Base-by-base conservation (phyloP, 2,888 invertebrate genomes). In the Melanargia galathea region DNA sequence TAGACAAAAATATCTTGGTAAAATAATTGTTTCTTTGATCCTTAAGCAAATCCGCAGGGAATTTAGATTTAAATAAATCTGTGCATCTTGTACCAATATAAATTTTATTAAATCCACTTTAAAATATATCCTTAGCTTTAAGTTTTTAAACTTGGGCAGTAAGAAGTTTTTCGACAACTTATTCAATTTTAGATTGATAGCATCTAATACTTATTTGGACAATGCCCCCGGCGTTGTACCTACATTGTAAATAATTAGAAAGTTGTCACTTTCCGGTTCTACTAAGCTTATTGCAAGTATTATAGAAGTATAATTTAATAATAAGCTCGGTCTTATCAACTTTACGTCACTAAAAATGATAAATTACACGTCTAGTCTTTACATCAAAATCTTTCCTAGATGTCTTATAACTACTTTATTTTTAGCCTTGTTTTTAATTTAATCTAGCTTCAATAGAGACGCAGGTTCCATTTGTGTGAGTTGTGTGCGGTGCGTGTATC, bases 201-300 rank as follows among this genome's bases (percentile, higher is more conserved):
- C n/a, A n/a, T n/a, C n/a, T n/a, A n/a, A n/a, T n/a, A n/a, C 33
- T 5, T 52, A 20, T 35, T 52, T 52, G 13, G 18, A 33, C 33
- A 52, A 20, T 33, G 33, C 52, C 52, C 30, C 20, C 20, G 33
- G 51, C 33, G 11, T 11, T 13, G 33, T 11, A 30, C 3, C 11
- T 49, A n/a, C n/a, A 6, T 20, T 45, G 18, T 24, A 26, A 7
- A 49, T 26, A 18, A 33, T 33, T 52, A 11, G 33, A 33, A 52
- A 52, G 51, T 52, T 52, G 51, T 11, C 33, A 20, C 33, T 33
- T 52, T 20, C 33, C 18, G 20, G 33, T 33, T 11, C 30, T 33
- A 52, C n/a, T 20, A 6, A 30, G 11, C 18, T 20, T 20, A 20
- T 11, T 20, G 2, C 10, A 8, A n/a, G 35, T 35, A 35, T 6